These are phyloP conservation scores for Ophiothrix spiculata DNA, from an alignment of 35 echinoderm and acorn worm genomes.

Conservation along the genomic window DNA sequence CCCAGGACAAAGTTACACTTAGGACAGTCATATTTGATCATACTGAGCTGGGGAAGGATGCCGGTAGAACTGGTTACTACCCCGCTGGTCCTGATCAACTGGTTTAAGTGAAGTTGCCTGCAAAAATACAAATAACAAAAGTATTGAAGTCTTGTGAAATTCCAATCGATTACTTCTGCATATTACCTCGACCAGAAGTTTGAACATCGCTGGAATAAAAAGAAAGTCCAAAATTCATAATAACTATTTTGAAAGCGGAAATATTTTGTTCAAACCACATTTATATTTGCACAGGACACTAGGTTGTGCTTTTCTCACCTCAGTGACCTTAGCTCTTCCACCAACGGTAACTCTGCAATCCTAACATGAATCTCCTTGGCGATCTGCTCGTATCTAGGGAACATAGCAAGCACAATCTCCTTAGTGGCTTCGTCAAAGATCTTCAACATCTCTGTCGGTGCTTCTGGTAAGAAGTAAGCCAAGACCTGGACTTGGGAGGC, in stretches of 20 bases:
- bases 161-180: too few relatives aligned
- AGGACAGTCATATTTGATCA: constrained; percentile 98
- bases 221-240: too few relatives aligned
- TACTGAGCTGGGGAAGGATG: constrained; percentile 90
- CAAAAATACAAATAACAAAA: neutral
- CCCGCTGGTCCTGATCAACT: constrained; percentile 90
- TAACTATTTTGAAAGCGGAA: too few relatives aligned
- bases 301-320: constrained; percentile 75
- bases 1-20: constrained; percentile 97
- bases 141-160: neutral
- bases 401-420: constrained; percentile 92
- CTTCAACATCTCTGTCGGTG: constrained; percentile 88
- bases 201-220: too few relatives aligned
- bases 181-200: too few relatives aligned
- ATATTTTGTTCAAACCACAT: too few relatives aligned
- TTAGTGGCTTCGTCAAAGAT: constrained; percentile 99
- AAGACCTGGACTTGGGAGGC: constrained; percentile 89
- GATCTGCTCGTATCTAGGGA: constrained; percentile 90
- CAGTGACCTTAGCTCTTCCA: constrained; percentile 90
- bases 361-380: constrained; percentile 97
- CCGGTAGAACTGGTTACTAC: constrained; percentile 88
- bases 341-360: constrained; percentile 90
- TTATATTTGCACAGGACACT: too few relatives aligned
- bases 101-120: constrained; percentile 97
- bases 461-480: constrained; percentile 94